phyloP scores from a whole-genome alignment of 2,888 invertebrate genomes.

The Hydriomena furcata region DNA sequence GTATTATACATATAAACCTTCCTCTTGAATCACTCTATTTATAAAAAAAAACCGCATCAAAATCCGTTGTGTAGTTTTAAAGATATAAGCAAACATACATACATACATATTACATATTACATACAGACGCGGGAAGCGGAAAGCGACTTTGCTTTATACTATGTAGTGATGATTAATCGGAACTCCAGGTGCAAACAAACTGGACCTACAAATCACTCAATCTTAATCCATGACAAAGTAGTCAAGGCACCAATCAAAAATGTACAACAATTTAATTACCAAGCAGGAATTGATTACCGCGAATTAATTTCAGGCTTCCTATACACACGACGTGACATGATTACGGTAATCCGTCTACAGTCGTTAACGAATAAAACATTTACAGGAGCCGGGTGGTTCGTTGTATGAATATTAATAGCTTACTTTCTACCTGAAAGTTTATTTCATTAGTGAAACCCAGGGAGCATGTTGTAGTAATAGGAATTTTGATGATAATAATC shows the following conservation, averaged over 20 bases:
- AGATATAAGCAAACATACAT: too few relatives aligned
- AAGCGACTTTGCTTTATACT: too few relatives aligned
- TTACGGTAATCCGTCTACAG: constrained; percentile 72
- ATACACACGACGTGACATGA: constrained; percentile 77
- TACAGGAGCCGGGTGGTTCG: constrained; percentile 63
- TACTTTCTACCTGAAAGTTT: constrained; percentile 75
- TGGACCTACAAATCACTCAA: constrained; percentile 12
- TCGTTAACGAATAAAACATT: constrained; percentile 83
- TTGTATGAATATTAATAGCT: constrained; percentile 77
- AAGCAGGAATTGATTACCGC: constrained; percentile 68
- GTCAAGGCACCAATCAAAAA: constrained; percentile 32
- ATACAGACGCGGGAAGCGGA: too few relatives aligned
- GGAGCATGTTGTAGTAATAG: constrained; percentile 4
- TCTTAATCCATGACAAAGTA: constrained; percentile 22
- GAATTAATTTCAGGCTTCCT: constrained; percentile 69
- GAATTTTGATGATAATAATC: constrained; percentile 7
- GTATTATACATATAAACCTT: too few relatives aligned
- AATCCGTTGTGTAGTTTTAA: too few relatives aligned
- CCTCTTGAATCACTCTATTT: too few relatives aligned
- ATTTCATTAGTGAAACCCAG: constrained; percentile 70
- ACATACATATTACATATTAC: too few relatives aligned
- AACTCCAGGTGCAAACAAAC: constrained; percentile 4
- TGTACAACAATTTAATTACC: constrained; percentile 41
- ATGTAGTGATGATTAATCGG: background rate
- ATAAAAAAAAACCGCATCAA: too few relatives aligned